Evolutionary conservation across 1,140 invertebrate species (phyloP).

Genomic region (Diploscapter pachys): DNA sequence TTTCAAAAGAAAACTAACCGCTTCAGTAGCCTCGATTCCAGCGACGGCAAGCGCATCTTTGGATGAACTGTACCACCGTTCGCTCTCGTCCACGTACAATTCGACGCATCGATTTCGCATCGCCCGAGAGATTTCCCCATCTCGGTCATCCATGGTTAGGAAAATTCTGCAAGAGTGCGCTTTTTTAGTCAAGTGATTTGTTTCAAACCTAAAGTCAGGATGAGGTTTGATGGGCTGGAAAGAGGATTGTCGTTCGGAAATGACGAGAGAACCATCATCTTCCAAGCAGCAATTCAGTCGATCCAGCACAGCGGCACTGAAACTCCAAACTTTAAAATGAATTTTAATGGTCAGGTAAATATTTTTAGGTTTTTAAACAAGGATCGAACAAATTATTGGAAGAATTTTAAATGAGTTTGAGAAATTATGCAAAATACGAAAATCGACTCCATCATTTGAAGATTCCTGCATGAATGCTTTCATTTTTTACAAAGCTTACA

Average conservation of each 20-base stretch:
- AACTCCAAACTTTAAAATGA: slow-evolving; percentile 19
- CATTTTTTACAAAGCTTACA: no score
- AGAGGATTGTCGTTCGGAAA: slow-evolving; percentile 82
- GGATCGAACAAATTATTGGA: no score
- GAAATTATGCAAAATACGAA: no score
- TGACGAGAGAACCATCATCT: slow-evolving; percentile 78
- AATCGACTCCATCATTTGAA: no score
- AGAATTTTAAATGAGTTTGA: no score
- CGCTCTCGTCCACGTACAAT: slow-evolving; percentile 69
- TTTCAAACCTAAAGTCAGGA: slow-evolving; percentile 72
- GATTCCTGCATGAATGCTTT: no score
- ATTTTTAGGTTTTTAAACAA: no score
- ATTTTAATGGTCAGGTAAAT: no score
- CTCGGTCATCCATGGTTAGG: slow-evolving; percentile 86
- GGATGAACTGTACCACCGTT: slow-evolving; percentile 84
- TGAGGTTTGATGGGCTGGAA: slow-evolving; percentile 78
- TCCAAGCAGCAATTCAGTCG: slow-evolving; percentile 90
- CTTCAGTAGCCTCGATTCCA: background rate
- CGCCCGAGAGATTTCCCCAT: slow-evolving; percentile 91
- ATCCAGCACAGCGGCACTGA: slow-evolving; percentile 85
- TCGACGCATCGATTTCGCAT: slow-evolving; percentile 97
- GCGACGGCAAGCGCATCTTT: slow-evolving; percentile 76
- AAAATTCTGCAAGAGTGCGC: slow-evolving; percentile 70
- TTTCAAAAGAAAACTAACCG: no score
- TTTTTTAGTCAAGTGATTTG: slow-evolving; percentile 44